phyloP scores from a whole-genome alignment of 1,140 invertebrate genomes.

The Zaprionus camerounensis region DNA sequence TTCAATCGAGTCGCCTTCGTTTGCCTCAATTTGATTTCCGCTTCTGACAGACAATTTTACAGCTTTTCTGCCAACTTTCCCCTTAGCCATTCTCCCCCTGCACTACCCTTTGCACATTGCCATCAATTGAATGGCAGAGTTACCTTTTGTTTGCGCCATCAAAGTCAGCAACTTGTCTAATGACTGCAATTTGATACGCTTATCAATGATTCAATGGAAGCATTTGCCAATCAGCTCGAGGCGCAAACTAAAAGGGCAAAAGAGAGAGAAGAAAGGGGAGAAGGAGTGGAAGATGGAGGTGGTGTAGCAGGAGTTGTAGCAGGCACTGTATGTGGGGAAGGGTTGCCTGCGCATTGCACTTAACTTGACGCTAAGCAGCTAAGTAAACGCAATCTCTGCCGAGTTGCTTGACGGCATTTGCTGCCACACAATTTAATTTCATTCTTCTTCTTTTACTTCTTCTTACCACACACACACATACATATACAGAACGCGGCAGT shows the following conservation, averaged over 20 bases:
- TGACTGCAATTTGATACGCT: constrained; percentile 75
- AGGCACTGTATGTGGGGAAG: neutral
- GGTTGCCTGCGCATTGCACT: neutral
- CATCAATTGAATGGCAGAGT: constrained; percentile 47
- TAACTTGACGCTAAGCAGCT: constrained; percentile 9
- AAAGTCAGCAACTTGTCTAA: constrained; percentile 67
- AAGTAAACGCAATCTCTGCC: neutral
- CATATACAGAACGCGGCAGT: constrained; percentile 52
- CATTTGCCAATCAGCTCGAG: constrained; percentile 61
- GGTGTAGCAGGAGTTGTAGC: neutral
- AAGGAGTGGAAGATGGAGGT: neutral
- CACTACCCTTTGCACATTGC: neutral
- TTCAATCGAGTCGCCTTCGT: constrained; percentile 34
- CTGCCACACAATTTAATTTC: constrained; percentile 59
- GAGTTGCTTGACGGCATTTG: neutral
- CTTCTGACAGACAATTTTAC: neutral
- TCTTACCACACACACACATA: neutral
- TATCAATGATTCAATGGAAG: constrained; percentile 76
- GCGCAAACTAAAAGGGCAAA: neutral
- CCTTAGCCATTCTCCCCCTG: neutral
- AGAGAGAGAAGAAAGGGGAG: neutral
- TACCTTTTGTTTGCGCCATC: constrained; percentile 53
- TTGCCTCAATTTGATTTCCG: constrained; percentile 62
- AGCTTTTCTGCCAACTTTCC: neutral
- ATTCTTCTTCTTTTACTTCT: constrained; percentile 10